Evolutionary conservation across 2,797 vertebrate species (phyloP).

Genomic region (Paguma larvata): DNA sequence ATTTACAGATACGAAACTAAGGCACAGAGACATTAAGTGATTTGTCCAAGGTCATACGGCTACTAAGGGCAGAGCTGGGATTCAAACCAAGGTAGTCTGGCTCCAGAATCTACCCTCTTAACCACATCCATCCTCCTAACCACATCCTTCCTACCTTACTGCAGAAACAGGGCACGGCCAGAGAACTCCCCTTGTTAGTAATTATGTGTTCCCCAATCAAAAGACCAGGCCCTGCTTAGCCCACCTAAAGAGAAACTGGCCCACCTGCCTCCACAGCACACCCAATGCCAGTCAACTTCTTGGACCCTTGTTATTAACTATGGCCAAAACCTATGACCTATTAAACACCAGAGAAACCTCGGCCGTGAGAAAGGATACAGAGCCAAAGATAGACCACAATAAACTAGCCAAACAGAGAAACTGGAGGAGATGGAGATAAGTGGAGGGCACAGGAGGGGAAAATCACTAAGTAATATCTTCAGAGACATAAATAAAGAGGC

Average conservation of each 20-base stretch:
- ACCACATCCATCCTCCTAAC: neutral
- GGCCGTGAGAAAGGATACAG: neutral
- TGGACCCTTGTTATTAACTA: neutral
- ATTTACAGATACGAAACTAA: constrained; percentile 34
- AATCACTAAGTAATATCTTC: neutral
- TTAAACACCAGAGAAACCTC: neutral
- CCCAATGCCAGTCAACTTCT: neutral
- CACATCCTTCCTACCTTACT: constrained; percentile 14
- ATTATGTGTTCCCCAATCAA: neutral
- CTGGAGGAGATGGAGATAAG: neutral
- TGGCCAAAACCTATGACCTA: neutral
- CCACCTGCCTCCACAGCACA: neutral
- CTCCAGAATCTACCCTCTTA: constrained; percentile 33
- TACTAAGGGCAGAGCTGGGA: constrained; percentile 12
- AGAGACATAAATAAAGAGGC: constrained; percentile 26
- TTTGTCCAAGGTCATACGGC: neutral
- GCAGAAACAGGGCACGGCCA: neutral
- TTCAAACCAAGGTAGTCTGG: neutral
- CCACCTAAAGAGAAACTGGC: neutral
- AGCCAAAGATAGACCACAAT: constrained; percentile 14
- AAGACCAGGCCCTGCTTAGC: neutral
- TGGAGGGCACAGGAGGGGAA: neutral
- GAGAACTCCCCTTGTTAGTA: neutral
- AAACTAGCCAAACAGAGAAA: neutral
- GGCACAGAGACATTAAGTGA: neutral